These are phyloP conservation scores for Aethes cnicana DNA, from an alignment of 2,888 invertebrate genomes.

Conservation along the genomic window DNA sequence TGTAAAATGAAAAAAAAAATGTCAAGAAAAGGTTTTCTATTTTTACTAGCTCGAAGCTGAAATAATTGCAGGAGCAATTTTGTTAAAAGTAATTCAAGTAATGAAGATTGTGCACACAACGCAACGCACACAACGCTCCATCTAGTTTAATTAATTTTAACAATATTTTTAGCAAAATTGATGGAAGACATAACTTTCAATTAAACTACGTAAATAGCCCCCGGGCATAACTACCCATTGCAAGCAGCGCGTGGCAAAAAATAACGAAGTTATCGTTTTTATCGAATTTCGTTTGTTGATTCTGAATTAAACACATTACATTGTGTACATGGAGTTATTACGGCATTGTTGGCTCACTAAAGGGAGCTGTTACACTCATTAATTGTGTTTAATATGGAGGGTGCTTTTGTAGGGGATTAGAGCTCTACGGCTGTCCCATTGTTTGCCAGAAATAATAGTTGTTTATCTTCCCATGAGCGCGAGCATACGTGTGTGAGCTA, in stretches of 20 bases:
- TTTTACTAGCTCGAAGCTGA: too few relatives aligned
- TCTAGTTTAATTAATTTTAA: background rate
- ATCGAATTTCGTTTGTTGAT: conserved; percentile 52
- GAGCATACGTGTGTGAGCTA: conserved; percentile 39
- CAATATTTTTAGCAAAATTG: background rate
- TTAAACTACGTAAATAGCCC: conserved; percentile 1
- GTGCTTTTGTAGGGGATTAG: conserved; percentile 56
- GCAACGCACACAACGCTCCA: too few relatives aligned
- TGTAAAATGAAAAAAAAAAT: conserved; percentile 57
- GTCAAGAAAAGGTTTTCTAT: conserved; percentile 14
- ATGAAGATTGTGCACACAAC: background rate
- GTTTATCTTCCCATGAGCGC: conserved; percentile 66
- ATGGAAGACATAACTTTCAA: conserved; percentile 22
- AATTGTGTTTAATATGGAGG: conserved; percentile 72
- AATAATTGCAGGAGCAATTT: too few relatives aligned
- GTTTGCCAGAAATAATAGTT: conserved; percentile 69
- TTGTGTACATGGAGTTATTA: conserved; percentile 70
- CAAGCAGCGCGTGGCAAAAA: conserved; percentile 22
- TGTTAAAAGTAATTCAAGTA: too few relatives aligned
- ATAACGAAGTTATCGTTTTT: conserved; percentile 26
- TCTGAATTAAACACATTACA: conserved; percentile 63
- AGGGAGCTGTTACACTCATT: conserved; percentile 75
- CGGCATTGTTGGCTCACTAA: conserved; percentile 67
- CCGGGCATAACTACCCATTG: background rate
- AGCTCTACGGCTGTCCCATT: conserved; percentile 57